These are phyloP conservation scores for Drosophila paranaensis DNA, from an alignment of 2,888 invertebrate species.

Conservation along the genomic window DNA sequence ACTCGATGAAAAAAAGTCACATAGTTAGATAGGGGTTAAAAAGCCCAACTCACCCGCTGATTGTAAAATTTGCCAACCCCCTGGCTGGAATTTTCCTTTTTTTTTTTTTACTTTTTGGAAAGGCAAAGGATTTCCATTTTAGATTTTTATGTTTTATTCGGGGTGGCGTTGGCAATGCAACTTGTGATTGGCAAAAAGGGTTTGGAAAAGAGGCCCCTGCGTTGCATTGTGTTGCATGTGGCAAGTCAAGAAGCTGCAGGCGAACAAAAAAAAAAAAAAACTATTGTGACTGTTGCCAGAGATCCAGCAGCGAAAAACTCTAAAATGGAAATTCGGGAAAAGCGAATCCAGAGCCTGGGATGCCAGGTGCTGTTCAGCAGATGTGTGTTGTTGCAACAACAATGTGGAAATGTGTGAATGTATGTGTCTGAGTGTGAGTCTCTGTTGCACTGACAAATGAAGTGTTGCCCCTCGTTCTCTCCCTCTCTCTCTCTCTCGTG, in stretches of 20 bases:
- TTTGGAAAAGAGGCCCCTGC: constrained; percentile 29
- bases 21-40: constrained; percentile 54
- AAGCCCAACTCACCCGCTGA: constrained; percentile 27
- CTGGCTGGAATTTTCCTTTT: constrained; percentile 35
- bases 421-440: neutral
- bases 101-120: constrained; percentile 23
- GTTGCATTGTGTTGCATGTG: constrained; percentile 50
- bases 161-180: constrained; percentile 36
- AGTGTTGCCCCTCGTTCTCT: constrained; percentile 50
- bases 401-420: constrained; percentile 57
- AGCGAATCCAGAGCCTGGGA: constrained; percentile 61
- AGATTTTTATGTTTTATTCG: constrained; percentile 8
- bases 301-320: constrained; percentile 52
- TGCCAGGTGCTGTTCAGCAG: constrained; percentile 54
- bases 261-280: constrained; percentile 33
- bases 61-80: constrained; percentile 45
- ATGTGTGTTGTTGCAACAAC: constrained; percentile 57
- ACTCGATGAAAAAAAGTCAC: constrained; percentile 39
- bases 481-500: neutral
- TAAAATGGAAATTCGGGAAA: constrained; percentile 1
- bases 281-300: constrained; percentile 25
- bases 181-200: constrained; percentile 60
- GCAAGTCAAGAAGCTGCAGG: constrained; percentile 75
- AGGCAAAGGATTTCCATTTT: constrained; percentile 56
- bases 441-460: constrained; percentile 65